These are phyloP conservation scores for Hyaena hyaena DNA, from an alignment of 2,113 vertebrate species.

Conservation along the genomic window DNA sequence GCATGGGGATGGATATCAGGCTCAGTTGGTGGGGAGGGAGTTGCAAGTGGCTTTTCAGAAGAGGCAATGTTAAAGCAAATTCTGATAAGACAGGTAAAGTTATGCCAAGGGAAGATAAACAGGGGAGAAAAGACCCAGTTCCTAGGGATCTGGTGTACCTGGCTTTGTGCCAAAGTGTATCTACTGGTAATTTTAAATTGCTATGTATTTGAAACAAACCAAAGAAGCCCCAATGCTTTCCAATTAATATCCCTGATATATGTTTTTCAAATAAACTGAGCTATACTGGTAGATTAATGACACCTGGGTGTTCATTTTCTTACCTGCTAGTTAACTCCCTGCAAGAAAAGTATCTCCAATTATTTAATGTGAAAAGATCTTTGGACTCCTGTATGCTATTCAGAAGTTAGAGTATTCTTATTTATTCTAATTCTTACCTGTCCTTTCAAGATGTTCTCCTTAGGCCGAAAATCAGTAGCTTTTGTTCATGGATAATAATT, in stretches of 20 bases:
- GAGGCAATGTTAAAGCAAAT: not conserved
- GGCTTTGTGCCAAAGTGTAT: not conserved
- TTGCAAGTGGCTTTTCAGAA: not conserved
- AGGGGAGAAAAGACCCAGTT: not conserved
- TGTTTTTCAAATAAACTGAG: not conserved
- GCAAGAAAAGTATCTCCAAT: not conserved
- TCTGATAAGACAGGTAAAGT: not conserved
- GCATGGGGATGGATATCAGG: not conserved
- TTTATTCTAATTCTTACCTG: constrained; percentile 51
- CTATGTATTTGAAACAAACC: not conserved
- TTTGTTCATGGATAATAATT: constrained; percentile 61
- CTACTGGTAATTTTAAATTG: not conserved
- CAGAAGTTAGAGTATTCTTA: constrained; percentile 42
- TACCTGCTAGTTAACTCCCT: not conserved
- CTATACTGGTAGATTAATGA: not conserved
- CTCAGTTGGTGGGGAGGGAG: not conserved
- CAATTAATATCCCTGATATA: not conserved
- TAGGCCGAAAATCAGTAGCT: constrained; percentile 56
- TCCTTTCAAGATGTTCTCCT: constrained; percentile 20
- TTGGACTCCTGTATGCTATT: not conserved
- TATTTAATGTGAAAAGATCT: not conserved
- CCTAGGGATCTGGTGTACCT: not conserved
- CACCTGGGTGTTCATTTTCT: not conserved
- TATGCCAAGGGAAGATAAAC: not conserved
- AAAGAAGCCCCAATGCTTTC: not conserved